phyloP scores from a whole-genome alignment of 2,888 invertebrate genomes.

The Acleris cristana region DNA sequence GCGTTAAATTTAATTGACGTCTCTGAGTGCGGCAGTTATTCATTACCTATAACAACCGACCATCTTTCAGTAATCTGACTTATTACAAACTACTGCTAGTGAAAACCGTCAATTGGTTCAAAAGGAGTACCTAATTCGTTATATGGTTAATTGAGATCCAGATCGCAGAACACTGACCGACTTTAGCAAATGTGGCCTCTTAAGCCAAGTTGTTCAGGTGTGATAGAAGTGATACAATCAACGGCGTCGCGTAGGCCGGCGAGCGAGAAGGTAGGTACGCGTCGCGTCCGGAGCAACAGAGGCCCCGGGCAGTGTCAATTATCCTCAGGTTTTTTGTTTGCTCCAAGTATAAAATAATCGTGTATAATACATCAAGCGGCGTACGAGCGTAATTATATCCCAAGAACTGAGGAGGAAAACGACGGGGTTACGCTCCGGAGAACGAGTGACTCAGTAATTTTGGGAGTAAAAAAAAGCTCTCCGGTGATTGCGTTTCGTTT shows the following conservation, averaged over 20 bases:
- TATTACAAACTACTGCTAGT: too few relatives aligned
- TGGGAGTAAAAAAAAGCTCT: constrained; percentile 53
- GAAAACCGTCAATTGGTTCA: too few relatives aligned
- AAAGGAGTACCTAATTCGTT: too few relatives aligned
- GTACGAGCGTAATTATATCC: constrained; percentile 71
- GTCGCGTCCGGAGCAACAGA: constrained; percentile 32
- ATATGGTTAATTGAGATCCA: too few relatives aligned
- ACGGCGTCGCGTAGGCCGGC: constrained; percentile 12
- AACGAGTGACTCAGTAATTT: constrained; percentile 69
- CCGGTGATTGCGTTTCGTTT: constrained; percentile 50
- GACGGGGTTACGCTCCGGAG: constrained; percentile 70
- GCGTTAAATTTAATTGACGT: too few relatives aligned
- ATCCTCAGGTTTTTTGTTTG: constrained; percentile 57
- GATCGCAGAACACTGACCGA: too few relatives aligned
- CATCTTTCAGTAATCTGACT: too few relatives aligned
- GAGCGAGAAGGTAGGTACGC: neutral
- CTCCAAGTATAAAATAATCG: constrained; percentile 55
- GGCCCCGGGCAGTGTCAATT: constrained; percentile 51
- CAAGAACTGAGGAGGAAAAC: constrained; percentile 73
- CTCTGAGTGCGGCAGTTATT: too few relatives aligned
- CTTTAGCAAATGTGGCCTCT: too few relatives aligned
- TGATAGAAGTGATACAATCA: too few relatives aligned
- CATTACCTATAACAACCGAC: too few relatives aligned
- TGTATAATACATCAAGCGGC: constrained; percentile 40
- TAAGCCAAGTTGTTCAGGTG: too few relatives aligned